Base-by-base conservation (phyloP, 2,888 invertebrate genomes). In the Camponotus fellah region DNA sequence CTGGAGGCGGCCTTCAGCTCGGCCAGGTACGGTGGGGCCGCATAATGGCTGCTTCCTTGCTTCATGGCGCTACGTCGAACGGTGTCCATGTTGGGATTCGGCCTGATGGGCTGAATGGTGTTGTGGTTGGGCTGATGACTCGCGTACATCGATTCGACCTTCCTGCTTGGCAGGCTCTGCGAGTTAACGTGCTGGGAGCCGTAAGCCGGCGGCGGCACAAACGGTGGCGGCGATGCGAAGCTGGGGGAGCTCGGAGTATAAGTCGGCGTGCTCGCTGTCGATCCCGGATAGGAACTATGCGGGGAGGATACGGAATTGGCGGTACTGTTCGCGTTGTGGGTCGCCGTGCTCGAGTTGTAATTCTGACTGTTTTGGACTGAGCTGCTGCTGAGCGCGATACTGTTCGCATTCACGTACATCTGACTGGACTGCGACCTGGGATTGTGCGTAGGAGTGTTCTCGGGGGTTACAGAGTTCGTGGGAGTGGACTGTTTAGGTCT, bases 1-100 rank as follows among this genome's bases (percentile, higher is more conserved):
- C 96, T 95, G 87, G 96, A 96, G 68, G 96, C 96, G 8, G 95
- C 95, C 85, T 96, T 96, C 1, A 96, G 91, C 90, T 96, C 96
- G 1, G 95, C 96, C 14, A 96, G 93, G 89, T 96, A 96, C 0
- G 96, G 96, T 1, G 95, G 95, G 4, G 93, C 88, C 6, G 94
- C 93, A 82, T 94, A 95, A 68, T 94, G 94, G 4, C 93, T 86
- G 0, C 92, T 88, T 62, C 88, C 90, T 66, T 95, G 94, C 34
- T 95, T 95, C 87, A 95, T 82, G 4, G 94, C 94, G 84, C 94
- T 94, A 71, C 94, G 90, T 56, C 94, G 90, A 0, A 95, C 94
- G 0, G 94, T 94, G 74, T 95, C 94, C 93, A 92, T 94, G 62
- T 93, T 93, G 0, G 94, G 92, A 74, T 93, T 94, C 0, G 93